Evolutionary conservation across 1,140 invertebrate species (phyloP).

Genomic region (Paraescarpia echinospica): DNA sequence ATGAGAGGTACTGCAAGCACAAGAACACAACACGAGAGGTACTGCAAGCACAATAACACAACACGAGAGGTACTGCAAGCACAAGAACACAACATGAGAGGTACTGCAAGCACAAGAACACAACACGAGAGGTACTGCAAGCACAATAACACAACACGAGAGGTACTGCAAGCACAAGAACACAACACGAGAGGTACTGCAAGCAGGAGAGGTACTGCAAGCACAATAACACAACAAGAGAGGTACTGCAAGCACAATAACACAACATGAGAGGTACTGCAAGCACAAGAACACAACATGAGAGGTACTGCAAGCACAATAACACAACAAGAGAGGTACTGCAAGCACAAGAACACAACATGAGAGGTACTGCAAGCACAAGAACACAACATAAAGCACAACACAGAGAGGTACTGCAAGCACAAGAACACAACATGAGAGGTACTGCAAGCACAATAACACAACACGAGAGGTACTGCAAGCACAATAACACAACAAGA

Average conservation of each 20-base stretch:
- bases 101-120: background rate
- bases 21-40: slow-evolving; percentile 72
- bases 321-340: slow-evolving; percentile 71
- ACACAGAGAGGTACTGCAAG: background rate
- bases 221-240: slow-evolving; percentile 57
- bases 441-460: slow-evolving; percentile 67
- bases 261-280: slow-evolving; percentile 2
- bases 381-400: background rate
- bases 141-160: background rate
- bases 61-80: background rate
- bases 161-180: slow-evolving; percentile 18
- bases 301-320: background rate
- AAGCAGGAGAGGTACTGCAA: too few relatives aligned
- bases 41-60: slow-evolving; percentile 61
- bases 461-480: slow-evolving; percentile 7
- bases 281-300: slow-evolving; percentile 9
- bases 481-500: background rate
- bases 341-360: slow-evolving; percentile 20
- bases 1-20: background rate
- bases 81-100: background rate
- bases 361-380: slow-evolving; percentile 15
- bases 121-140: slow-evolving; percentile 78
- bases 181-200: background rate
- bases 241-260: slow-evolving; percentile 67
- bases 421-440: slow-evolving; percentile 66